Conservation (phyloP, 2,888 invertebrate genomes). For the Meloe dianella region DNA sequence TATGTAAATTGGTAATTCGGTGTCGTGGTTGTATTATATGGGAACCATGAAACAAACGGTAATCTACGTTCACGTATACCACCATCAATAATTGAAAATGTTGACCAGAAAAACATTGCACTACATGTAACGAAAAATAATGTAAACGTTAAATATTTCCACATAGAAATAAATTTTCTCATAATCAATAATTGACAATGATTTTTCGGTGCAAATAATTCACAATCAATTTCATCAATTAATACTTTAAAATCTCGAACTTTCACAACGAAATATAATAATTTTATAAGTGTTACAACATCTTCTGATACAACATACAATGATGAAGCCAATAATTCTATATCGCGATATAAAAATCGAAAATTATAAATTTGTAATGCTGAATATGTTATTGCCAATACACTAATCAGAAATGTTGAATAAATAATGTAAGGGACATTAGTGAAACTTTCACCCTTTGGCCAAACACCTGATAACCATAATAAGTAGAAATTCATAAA, state of each 20-base stretch:
- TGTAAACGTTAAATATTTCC: constrained; percentile 22
- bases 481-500: not conserved
- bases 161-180: constrained; percentile 19
- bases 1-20: constrained; percentile 32
- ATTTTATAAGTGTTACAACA: not conserved
- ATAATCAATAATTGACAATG: constrained; percentile 19
- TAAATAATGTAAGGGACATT: not conserved
- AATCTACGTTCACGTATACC: constrained; percentile 13
- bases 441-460: not conserved
- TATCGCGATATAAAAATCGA: not conserved
- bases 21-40: constrained; percentile 24
- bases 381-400: not conserved
- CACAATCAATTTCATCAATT: not conserved
- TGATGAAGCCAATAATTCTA: not conserved
- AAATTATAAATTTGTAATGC: not conserved
- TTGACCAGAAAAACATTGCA: not conserved
- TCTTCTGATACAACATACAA: not conserved
- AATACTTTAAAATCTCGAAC: not conserved
- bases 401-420: not conserved
- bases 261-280: not conserved
- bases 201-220: constrained; percentile 31
- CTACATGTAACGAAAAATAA: constrained; percentile 18
- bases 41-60: constrained; percentile 35
- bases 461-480: not conserved
- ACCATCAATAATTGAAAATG: constrained; percentile 25